Evolutionary conservation across 2,888 invertebrate species (phyloP).

Genomic region (Drosophila colorata): DNA sequence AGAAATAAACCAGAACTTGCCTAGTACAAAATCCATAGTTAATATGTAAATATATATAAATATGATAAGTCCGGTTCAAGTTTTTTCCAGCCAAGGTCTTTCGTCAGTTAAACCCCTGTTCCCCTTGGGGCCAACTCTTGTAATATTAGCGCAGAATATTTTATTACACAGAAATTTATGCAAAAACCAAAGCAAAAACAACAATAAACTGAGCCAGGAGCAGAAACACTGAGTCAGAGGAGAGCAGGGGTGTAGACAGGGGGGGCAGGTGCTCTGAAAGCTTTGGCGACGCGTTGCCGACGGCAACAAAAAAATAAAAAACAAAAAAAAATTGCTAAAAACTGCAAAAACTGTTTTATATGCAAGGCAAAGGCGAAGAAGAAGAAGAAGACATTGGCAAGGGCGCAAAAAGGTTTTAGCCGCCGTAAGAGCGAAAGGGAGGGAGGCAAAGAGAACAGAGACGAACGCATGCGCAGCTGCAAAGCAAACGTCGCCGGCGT

Average conservation of each 20-base stretch:
- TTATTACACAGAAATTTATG: conserved; percentile 77
- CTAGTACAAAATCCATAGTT: neutral
- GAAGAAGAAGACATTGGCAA: conserved; percentile 56
- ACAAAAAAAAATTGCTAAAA: conserved; percentile 44
- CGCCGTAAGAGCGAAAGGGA: neutral
- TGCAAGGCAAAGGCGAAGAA: conserved; percentile 60
- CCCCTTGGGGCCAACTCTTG: conserved; percentile 27
- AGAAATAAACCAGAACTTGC: neutral
- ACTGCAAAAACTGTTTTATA: conserved; percentile 77
- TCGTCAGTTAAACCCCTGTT: neutral
- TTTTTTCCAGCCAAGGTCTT: neutral
- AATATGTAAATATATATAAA: neutral
- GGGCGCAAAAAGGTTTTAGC: conserved; percentile 76
- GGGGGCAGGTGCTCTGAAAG: conserved; percentile 55
- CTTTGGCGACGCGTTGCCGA: conserved; percentile 78
- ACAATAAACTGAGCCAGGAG: conserved; percentile 45
- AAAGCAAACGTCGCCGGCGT: conserved; percentile 75
- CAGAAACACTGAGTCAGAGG: conserved; percentile 14
- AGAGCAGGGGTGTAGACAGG: conserved; percentile 9
- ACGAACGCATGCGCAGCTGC: conserved; percentile 77
- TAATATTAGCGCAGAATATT: conserved; percentile 76
- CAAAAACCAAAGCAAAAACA: conserved; percentile 59
- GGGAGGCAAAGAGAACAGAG: neutral
- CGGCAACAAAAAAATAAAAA: conserved; percentile 62
- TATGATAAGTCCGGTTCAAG: conserved; percentile 1